These are phyloP conservation scores for Molossus alvarezi DNA, from an alignment of 2,797 vertebrate species.

Conservation along the genomic window DNA sequence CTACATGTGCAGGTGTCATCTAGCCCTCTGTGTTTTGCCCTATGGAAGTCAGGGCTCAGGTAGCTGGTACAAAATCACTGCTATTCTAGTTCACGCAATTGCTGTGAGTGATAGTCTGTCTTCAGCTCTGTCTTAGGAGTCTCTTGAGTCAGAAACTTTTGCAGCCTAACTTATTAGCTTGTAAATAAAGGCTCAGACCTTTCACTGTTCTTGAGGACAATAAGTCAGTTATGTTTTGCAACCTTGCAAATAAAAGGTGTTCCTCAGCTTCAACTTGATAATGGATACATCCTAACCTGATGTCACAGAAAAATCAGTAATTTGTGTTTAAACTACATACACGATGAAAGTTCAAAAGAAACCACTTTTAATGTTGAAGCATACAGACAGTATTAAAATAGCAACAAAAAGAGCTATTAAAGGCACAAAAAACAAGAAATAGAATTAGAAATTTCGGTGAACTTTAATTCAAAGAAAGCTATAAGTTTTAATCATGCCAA, in stretches of 20 bases:
- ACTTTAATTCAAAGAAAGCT: neutral
- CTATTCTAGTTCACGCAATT: neutral
- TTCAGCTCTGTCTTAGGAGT: neutral
- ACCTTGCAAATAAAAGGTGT: constrained; percentile 6
- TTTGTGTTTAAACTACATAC: neutral
- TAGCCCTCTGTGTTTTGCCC: neutral
- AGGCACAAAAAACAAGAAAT: neutral
- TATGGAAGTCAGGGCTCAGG: neutral
- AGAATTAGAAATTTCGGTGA: neutral
- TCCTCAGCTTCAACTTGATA: neutral
- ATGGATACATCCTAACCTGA: neutral
- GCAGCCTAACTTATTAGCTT: neutral
- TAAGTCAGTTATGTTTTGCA: neutral
- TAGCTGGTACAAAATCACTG: neutral
- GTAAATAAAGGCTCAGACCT: neutral
- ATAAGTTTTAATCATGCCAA: neutral
- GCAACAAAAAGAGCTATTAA: neutral
- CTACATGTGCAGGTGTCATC: neutral
- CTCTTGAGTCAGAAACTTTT: neutral
- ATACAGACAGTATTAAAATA: neutral
- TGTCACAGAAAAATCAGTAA: neutral
- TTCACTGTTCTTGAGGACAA: neutral
- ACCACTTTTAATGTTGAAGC: neutral
- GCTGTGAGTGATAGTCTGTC: neutral
- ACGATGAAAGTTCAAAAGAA: neutral